phyloP scores from a whole-genome alignment of 2,113 vertebrate species.

The Macheiramphus alcinus region DNA sequence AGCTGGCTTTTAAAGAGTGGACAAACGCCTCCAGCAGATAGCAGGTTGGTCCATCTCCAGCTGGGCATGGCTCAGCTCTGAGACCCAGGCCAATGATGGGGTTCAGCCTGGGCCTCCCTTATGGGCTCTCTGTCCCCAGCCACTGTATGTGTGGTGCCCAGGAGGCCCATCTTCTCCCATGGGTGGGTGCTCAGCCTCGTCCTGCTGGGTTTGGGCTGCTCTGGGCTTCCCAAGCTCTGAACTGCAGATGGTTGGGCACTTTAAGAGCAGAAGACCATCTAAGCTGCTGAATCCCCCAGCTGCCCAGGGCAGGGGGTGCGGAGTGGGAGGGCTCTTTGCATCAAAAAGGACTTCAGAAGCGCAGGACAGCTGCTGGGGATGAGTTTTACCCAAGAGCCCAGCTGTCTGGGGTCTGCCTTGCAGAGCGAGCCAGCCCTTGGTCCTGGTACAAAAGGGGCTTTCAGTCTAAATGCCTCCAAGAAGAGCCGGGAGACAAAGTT shows the following conservation, averaged over 20 bases:
- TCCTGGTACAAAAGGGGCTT: conserved; percentile 39
- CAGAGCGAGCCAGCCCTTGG: neutral
- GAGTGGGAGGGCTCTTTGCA: neutral
- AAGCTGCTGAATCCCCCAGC: conserved; percentile 11
- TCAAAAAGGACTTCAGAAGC: neutral
- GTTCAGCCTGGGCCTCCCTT: neutral
- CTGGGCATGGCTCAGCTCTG: neutral
- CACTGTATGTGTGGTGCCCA: rapidly evolving
- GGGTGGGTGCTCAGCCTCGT: rapidly evolving
- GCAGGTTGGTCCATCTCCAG: neutral
- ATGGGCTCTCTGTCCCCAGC: neutral
- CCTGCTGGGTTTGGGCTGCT: neutral
- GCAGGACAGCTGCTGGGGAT: conserved; percentile 52
- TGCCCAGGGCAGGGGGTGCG: neutral
- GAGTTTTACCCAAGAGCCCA: neutral
- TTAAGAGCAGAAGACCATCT: neutral
- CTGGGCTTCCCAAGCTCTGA: neutral
- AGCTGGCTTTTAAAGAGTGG: neutral
- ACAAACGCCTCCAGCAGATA: neutral
- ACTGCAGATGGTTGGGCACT: neutral
- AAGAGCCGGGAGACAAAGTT: neutral
- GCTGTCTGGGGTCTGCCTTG: conserved; percentile 20
- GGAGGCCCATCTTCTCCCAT: neutral
- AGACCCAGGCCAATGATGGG: neutral
- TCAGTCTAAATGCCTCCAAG: neutral